Percentiles rank a stretch among this genome's conserved stretches.
phyloP scores from a whole-genome alignment of 2,888 invertebrate genomes.

The Xestia c-nigrum region DNA sequence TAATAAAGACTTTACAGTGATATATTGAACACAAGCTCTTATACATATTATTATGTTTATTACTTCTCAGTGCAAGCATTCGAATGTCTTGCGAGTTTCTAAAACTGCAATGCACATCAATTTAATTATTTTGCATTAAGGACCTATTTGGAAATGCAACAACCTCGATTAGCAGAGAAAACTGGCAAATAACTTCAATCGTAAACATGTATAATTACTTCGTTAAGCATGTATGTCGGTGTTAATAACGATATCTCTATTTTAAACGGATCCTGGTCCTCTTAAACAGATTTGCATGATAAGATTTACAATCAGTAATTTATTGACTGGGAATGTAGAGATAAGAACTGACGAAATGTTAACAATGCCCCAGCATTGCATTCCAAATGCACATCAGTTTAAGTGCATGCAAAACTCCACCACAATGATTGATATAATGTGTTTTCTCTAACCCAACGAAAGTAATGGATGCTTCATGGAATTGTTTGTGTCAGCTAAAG shows the following conservation, averaged over 20 bases:
- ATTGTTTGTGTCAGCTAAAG: not conserved
- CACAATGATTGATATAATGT: slow-evolving; percentile 22
- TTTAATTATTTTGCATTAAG: slow-evolving; percentile 17
- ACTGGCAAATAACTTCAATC: slow-evolving; percentile 15
- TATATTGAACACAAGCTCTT: slow-evolving; percentile 17
- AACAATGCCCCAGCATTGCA: not conserved
- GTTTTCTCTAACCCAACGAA: slow-evolving; percentile 10
- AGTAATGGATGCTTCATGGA: not conserved
- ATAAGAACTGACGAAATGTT: not conserved
- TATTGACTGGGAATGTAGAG: not conserved
- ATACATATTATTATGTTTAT: slow-evolving; percentile 15
- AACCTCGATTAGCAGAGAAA: slow-evolving; percentile 16
- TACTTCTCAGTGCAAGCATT: slow-evolving; percentile 9
- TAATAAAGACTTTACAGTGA: slow-evolving; percentile 28
- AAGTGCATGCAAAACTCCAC: not conserved
- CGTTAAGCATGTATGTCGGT: not conserved
- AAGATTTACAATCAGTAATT: not conserved
- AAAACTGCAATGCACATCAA: slow-evolving; percentile 4
- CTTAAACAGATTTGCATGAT: not conserved
- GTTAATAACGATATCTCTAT: not conserved
- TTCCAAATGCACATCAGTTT: not conserved
- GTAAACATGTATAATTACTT: slow-evolving; percentile 5
- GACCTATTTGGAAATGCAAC: slow-evolving; percentile 26
- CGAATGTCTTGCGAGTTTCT: slow-evolving; percentile 10
- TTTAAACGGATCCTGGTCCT: not conserved